Percentiles rank a stretch among this genome's conserved stretches.
phyloP scores from a whole-genome alignment of 1,140 invertebrate species.

The Zaprionus capensis region DNA sequence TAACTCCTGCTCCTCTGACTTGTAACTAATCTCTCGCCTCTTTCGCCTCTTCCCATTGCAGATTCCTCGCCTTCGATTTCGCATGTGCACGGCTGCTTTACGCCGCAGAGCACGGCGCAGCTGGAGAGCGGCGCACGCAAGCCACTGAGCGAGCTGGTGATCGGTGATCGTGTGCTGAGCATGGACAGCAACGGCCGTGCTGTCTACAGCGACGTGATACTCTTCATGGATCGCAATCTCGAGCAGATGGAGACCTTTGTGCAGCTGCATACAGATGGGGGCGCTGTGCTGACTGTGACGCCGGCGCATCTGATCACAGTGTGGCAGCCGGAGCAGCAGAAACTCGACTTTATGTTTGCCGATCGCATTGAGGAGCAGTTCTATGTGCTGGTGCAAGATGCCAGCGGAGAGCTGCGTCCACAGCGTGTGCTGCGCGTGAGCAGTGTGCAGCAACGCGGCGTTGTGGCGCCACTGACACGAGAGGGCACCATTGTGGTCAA shows the following conservation, averaged over 20 bases:
- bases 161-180: slow-evolving; percentile 94
- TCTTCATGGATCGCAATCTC: slow-evolving; percentile 93
- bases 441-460: slow-evolving; percentile 87
- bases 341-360: slow-evolving; percentile 86
- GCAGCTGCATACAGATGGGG: slow-evolving; percentile 88
- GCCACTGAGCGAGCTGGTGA: slow-evolving; percentile 89
- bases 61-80: slow-evolving; percentile 93
- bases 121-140: slow-evolving; percentile 85
- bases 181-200: slow-evolving; percentile 88
- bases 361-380: slow-evolving; percentile 85
- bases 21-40: slow-evolving; percentile 15
- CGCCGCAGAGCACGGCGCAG: slow-evolving; percentile 87
- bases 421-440: slow-evolving; percentile 87
- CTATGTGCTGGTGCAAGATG: slow-evolving; percentile 85
- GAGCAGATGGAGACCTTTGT: slow-evolving; percentile 89
- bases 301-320: slow-evolving; percentile 91
- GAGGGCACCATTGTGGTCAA: slow-evolving; percentile 95
- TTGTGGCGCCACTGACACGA: slow-evolving; percentile 95
- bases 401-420: slow-evolving; percentile 85
- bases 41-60: slow-evolving; percentile 85
- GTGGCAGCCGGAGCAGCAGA: slow-evolving; percentile 77
- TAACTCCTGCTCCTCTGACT: neutral
- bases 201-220: slow-evolving; percentile 93
- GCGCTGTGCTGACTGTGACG: slow-evolving; percentile 90
- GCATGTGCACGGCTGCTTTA: slow-evolving; percentile 93